Base-by-base conservation (phyloP, 2,113 vertebrate species). In the Lophotis ruficrista region DNA sequence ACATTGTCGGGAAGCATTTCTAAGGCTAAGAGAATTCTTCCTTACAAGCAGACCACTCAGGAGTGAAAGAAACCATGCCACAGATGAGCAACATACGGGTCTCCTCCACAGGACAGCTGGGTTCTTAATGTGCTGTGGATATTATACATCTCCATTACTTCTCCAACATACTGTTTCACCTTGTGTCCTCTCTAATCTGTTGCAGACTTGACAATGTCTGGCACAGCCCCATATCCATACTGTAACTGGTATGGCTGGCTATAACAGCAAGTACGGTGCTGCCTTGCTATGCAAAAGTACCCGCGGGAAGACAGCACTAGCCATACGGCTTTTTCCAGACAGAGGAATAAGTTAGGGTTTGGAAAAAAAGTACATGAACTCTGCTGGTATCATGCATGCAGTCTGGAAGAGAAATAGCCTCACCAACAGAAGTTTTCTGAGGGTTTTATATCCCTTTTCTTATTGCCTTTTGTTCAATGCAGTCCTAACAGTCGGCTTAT, bases 11-110 rank as follows among this genome's bases (percentile, higher is more conserved):
- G n/a, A 83, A 84, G 22, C 18, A 62, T 81, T 92, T 48, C 23
- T n/a, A 61, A 47, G 41, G 10, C 47, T 70, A 35, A 57, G 47
- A 65, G 22, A 75, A 51, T 8, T 72, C n/a, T 10, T 83, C 30
- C 33, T 51, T 51, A 56, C 10, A 78, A 89, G 37, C 30, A 90
- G 27, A 69, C 30, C 6, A 14, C 41, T 72, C 19, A 37, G 33
- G 24, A 71, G 27, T 28, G 56, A 89, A 64, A 90, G 71, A 70
- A 81, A 71, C 27, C 25, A n/a, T 7, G 7, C 7, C 45, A 80
- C 6, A 2, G 5, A 30, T 5, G 13, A 75, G 56, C 16, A 81
- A 62, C 58, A 71, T 8, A 22, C 0, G 0, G 16, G 22, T 56
- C 57, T 78, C 64, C 56, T 60, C 65, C 1, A 1, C 38, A 76